Conservation (phyloP, 2,888 invertebrate species). For the Endomychus coccineus region DNA sequence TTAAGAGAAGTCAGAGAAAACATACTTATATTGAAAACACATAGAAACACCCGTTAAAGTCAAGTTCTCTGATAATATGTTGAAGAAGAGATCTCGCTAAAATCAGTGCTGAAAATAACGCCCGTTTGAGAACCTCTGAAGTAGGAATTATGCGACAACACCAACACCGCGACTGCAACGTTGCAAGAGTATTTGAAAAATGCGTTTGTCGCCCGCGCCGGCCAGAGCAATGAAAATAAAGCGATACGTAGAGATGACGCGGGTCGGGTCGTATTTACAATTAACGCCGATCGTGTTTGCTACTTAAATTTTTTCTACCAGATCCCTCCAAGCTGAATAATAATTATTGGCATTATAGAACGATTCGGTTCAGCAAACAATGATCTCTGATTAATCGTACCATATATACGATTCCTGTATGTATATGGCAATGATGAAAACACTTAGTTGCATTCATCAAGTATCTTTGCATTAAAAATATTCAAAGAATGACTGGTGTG, state of each 20-base stretch:
- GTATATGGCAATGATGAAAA: conserved; percentile 11
- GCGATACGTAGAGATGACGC: conserved; percentile 17
- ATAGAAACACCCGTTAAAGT: too few species aligned
- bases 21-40: too few species aligned
- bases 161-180: conserved; percentile 11
- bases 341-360: conserved; percentile 13
- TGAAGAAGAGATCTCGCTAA: too few species aligned
- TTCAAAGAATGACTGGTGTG: conserved; percentile 11
- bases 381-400: conserved; percentile 4
- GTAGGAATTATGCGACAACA: conserved; percentile 8
- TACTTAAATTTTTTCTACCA: conserved; percentile 11
- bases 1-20: too few species aligned
- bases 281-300: conserved; percentile 16
- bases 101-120: too few species aligned
- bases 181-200: conserved; percentile 16
- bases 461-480: conserved; percentile 1
- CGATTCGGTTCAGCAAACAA: too few species aligned
- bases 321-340: conserved; percentile 13
- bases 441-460: conserved; percentile 2
- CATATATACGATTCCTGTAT: conserved; percentile 7
- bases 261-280: conserved; percentile 16
- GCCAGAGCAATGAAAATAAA: conserved; percentile 18
- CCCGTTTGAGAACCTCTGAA: conserved; percentile 12
- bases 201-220: conserved; percentile 17
- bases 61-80: too few species aligned